Percentiles rank a stretch among this genome's conserved stretches.
phyloP scores from a whole-genome alignment of 2,113 vertebrate species.

The Scalopus aquaticus region DNA sequence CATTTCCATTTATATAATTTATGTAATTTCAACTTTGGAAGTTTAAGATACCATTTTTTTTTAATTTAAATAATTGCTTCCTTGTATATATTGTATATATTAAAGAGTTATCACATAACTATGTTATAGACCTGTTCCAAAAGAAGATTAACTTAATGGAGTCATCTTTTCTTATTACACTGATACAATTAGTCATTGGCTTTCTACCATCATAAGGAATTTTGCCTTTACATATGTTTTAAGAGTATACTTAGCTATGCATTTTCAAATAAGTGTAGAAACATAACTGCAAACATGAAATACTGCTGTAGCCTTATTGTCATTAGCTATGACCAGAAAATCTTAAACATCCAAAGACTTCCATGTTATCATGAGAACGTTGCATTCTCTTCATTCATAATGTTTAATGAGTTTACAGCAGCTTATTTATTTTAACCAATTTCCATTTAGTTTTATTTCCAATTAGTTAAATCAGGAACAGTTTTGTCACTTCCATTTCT shows the following conservation, averaged over 20 bases:
- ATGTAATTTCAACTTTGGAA: background rate
- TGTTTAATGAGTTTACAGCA: background rate
- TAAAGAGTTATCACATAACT: background rate
- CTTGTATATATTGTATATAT: background rate
- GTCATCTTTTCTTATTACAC: background rate
- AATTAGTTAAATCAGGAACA: constrained; percentile 16
- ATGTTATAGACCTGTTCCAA: background rate
- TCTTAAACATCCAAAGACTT: background rate
- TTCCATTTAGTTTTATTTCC: constrained; percentile 20
- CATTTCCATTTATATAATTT: background rate
- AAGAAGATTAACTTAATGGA: background rate
- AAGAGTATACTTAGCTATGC: background rate
- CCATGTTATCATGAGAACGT: background rate
- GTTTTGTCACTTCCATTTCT: constrained; percentile 62
- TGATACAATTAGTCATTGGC: background rate
- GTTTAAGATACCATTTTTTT: background rate
- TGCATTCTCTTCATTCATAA: background rate
- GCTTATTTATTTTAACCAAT: background rate
- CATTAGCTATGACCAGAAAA: background rate
- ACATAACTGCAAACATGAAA: background rate
- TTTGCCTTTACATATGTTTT: background rate
- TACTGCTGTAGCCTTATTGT: background rate
- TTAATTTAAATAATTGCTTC: background rate
- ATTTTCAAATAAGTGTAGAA: background rate
- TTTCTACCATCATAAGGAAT: background rate